These are phyloP conservation scores for Microctenopoma steveboyesi DNA, from an alignment of 2,797 vertebrate species.

Conservation along the genomic window DNA sequence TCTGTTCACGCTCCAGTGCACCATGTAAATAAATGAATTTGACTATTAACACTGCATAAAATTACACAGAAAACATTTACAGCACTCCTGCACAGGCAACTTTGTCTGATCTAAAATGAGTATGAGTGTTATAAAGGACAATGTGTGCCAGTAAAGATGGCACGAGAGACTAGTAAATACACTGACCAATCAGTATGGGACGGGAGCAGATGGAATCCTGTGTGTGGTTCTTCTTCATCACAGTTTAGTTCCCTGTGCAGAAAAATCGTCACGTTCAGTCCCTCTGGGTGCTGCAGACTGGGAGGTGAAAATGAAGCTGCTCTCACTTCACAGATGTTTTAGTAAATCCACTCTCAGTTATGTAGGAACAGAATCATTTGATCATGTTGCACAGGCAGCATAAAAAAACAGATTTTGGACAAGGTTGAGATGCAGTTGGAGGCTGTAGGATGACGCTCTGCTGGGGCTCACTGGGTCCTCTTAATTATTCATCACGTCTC, in stretches of 20 bases:
- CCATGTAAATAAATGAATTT: background rate
- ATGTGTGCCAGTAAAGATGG: conserved; percentile 9
- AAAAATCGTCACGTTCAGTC: background rate
- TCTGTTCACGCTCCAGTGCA: background rate
- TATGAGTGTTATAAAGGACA: conserved; percentile 19
- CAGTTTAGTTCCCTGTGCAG: background rate
- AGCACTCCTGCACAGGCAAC: background rate
- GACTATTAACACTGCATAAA: too few species aligned
- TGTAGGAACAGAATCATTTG: background rate
- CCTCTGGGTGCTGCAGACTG: background rate
- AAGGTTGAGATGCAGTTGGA: conserved; percentile 35
- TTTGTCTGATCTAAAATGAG: background rate
- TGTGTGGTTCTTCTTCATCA: conserved; percentile 6
- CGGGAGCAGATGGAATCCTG: conserved; percentile 4
- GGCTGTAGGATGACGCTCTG: conserved; percentile 16
- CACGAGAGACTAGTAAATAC: conserved; percentile 24
- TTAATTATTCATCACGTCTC: conserved; percentile 81
- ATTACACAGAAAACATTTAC: background rate
- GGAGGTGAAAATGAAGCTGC: conserved; percentile 11
- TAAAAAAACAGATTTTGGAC: too few species aligned
- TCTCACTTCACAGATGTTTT: conserved; percentile 32
- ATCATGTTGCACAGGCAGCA: background rate
- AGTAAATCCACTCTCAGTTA: conserved; percentile 16
- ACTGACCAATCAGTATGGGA: conserved; percentile 24
- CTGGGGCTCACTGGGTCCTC: conserved; percentile 45